Conservation (phyloP, 2,888 invertebrate genomes). For the Drosophila cognata region DNA sequence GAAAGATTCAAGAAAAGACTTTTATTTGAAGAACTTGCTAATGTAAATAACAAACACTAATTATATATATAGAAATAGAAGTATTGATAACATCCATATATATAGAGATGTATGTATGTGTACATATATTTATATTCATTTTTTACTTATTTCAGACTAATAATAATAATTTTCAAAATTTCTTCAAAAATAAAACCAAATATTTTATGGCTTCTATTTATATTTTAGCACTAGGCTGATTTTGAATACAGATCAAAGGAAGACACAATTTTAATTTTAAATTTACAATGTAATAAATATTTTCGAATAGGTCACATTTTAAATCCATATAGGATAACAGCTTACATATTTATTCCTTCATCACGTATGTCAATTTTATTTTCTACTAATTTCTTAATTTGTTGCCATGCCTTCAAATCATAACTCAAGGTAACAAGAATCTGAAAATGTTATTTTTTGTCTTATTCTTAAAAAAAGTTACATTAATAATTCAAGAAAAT, state of each 20-base stretch:
- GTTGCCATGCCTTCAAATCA: too few relatives aligned
- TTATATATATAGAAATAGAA: background rate
- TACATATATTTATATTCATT: background rate
- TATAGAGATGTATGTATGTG: background rate
- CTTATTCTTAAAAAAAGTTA: too few relatives aligned
- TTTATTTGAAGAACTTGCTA: slow-evolving; percentile 5
- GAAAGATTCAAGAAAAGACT: slow-evolving; percentile 5
- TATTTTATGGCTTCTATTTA: background rate
- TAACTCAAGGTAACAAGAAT: too few relatives aligned
- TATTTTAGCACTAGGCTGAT: background rate
- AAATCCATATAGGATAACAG: background rate
- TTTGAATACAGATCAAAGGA: background rate
- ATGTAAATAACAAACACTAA: background rate
- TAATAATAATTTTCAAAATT: background rate
- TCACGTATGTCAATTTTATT: background rate
- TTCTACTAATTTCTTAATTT: background rate
- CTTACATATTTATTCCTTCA: background rate
- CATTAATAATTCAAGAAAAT: too few relatives aligned
- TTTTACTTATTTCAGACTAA: background rate
- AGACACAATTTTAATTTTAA: background rate
- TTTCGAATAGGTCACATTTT: background rate
- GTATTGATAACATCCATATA: background rate
- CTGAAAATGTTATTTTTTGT: too few relatives aligned
- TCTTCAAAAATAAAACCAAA: background rate
- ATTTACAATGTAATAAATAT: background rate